Evolutionary conservation across 2,888 invertebrate genomes (phyloP).

Genomic region (Dryadula phaetusa): DNA sequence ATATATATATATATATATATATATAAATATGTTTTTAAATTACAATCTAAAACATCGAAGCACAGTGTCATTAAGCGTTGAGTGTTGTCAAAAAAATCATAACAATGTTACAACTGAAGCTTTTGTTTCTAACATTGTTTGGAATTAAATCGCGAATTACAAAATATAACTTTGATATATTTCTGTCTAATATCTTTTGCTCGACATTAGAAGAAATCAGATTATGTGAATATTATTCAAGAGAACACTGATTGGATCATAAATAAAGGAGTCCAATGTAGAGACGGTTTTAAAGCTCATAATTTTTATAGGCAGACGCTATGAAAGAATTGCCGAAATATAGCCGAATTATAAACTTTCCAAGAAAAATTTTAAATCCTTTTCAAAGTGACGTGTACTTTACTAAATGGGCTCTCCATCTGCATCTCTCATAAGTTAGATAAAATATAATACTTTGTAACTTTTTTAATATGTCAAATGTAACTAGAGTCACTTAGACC

Average conservation of each 20-base stretch:
- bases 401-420: slow-evolving; percentile 5
- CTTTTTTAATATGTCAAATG: slow-evolving; percentile 8
- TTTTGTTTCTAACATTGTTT: too few species aligned
- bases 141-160: too few species aligned
- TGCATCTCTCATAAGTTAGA: slow-evolving; percentile 11
- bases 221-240: slow-evolving; percentile 12
- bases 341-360: slow-evolving; percentile 26
- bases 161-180: too few species aligned
- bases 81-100: too few species aligned
- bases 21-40: too few species aligned
- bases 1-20: slow-evolving; percentile 1
- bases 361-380: slow-evolving; percentile 27
- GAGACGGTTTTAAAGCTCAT: neutral
- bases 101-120: too few species aligned
- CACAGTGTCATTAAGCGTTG: too few species aligned
- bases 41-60: too few species aligned
- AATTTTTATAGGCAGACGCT: neutral
- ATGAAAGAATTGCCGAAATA: slow-evolving; percentile 27
- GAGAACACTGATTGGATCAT: slow-evolving; percentile 8
- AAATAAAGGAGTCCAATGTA: neutral
- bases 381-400: slow-evolving; percentile 12
- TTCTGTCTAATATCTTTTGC: neutral
- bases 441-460: neutral
- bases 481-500: too few species aligned
- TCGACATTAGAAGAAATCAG: neutral